Evolutionary conservation across 2,113 vertebrate genomes (phyloP).

Genomic region (Bubo blakistoni): DNA sequence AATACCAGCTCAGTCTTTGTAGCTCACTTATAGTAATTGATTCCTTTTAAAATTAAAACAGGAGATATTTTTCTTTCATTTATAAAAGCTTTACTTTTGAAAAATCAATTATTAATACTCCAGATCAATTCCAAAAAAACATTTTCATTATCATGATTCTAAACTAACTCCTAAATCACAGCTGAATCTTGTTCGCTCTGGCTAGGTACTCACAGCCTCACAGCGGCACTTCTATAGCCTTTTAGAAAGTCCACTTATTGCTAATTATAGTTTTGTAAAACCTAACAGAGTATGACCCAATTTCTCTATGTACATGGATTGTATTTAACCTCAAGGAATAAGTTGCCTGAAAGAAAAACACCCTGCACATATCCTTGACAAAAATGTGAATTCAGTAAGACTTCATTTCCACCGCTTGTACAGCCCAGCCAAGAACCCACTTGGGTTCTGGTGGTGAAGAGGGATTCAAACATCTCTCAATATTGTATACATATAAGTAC

Average conservation of each 20-base stretch:
- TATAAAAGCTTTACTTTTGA: neutral
- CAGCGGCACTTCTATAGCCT: neutral
- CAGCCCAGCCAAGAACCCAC: neutral
- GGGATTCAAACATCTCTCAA: neutral
- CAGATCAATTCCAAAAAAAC: neutral
- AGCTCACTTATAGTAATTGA: neutral
- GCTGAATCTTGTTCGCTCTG: neutral
- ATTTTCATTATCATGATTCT: neutral
- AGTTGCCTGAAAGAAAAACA: neutral
- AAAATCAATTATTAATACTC: neutral
- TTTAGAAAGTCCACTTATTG: neutral
- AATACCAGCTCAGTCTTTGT: neutral
- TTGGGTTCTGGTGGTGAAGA: neutral
- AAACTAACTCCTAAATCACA: neutral
- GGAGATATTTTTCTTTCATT: neutral
- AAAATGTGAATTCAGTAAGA: neutral
- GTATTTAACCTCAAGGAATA: neutral
- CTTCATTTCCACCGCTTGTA: neutral
- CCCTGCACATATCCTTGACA: neutral
- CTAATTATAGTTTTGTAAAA: neutral
- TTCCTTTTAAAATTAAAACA: neutral
- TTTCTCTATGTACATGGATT: neutral
- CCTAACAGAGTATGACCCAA: neutral
- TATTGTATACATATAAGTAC: neutral
- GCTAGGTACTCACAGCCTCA: neutral